These are phyloP conservation scores for Cyanoderma ruficeps DNA, from an alignment of 2,113 vertebrate species.

Conservation along the genomic window DNA sequence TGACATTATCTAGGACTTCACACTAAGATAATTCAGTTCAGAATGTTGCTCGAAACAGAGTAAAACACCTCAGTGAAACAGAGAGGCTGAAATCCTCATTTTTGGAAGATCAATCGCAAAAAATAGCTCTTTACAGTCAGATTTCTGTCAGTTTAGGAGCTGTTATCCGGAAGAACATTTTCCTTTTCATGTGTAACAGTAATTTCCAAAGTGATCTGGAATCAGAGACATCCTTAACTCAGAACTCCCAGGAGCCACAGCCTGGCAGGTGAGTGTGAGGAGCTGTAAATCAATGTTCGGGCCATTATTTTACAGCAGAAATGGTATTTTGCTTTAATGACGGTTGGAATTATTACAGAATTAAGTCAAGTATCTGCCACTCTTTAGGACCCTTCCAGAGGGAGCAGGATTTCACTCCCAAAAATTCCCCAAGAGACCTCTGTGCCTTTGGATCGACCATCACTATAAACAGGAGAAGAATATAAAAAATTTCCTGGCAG, in stretches of 20 bases:
- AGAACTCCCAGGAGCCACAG: not conserved
- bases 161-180: not conserved
- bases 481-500: not conserved
- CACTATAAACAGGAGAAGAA: not conserved
- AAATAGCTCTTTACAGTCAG: not conserved
- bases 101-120: not conserved
- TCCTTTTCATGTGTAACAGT: not conserved
- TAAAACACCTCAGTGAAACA: not conserved
- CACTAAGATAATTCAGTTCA: not conserved
- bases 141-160: not conserved
- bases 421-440: not conserved
- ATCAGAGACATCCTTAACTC: not conserved
- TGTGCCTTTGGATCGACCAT: not conserved
- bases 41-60: not conserved
- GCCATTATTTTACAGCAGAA: not conserved
- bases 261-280: not conserved
- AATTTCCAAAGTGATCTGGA: not conserved
- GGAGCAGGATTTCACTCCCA: not conserved
- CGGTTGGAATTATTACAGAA: not conserved
- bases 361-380: not conserved
- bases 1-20: not conserved
- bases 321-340: not conserved
- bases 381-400: not conserved
- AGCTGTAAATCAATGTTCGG: not conserved
- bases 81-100: not conserved